These are phyloP conservation scores for Brachypterus glaber DNA, from an alignment of 2,888 invertebrate species.

Conservation along the genomic window DNA sequence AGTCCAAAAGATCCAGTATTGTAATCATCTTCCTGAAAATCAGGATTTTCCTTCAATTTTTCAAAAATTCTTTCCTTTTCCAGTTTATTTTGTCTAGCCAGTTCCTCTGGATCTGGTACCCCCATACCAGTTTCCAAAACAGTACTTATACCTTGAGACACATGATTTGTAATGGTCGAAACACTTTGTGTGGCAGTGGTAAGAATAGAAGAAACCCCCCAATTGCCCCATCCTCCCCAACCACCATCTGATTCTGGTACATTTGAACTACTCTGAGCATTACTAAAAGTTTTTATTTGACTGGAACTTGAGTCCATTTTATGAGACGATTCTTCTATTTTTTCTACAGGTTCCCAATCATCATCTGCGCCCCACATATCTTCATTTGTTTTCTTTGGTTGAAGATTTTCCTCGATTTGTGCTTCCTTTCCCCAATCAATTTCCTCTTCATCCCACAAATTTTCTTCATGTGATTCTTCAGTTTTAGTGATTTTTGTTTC, in stretches of 20 bases:
- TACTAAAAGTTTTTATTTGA: conserved; percentile 1
- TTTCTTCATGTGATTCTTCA: conserved; percentile 24
- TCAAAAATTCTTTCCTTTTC: conserved; percentile 22
- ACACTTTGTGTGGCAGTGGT: conserved; percentile 69
- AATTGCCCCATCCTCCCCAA: conserved; percentile 60
- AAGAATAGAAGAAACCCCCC: conserved; percentile 66
- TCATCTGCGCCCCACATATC: conserved; percentile 30
- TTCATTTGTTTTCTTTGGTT: conserved; percentile 7
- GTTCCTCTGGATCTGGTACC: conserved; percentile 70
- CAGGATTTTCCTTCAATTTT: neutral
- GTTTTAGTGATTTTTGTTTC: conserved; percentile 5
- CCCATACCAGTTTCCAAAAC: conserved; percentile 76
- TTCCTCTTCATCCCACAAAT: conserved; percentile 37
- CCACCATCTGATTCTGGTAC: conserved; percentile 10
- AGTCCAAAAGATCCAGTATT: conserved; percentile 41
- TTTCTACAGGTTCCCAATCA: conserved; percentile 47
- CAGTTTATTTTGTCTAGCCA: conserved; percentile 47
- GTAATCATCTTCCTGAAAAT: conserved; percentile 2
- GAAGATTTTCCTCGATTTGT: conserved; percentile 10
- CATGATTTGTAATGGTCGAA: conserved; percentile 66
- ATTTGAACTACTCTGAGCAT: neutral
- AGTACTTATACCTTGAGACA: conserved; percentile 69
- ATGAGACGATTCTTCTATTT: conserved; percentile 34
- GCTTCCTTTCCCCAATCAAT: conserved; percentile 25
- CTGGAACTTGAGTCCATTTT: neutral